Base-by-base conservation (phyloP, 1,140 invertebrate species). In the Leptinotarsa texana region DNA sequence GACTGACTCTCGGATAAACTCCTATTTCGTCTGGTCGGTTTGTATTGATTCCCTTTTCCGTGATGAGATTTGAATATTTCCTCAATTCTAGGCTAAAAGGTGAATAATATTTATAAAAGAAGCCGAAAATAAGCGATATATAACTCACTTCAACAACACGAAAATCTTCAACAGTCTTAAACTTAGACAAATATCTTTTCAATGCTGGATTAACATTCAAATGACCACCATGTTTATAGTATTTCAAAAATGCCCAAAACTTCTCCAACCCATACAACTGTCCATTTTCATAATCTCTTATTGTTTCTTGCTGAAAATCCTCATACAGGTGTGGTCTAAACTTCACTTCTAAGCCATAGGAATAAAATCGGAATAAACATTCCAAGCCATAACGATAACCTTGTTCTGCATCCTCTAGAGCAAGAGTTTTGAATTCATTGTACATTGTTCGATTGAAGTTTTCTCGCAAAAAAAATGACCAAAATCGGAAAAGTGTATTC, bases 391-490 rank as follows among this genome's bases (percentile, higher is more conserved):
- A 98, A 86, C 97, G 92, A 87, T 96, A 97, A 1, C 97, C 96
- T 76, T 90, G 91, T 47, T 89, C 88, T 0, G 96, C 95, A 89
- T 99, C 98, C 88, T 99, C 98, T 70, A 94, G 89, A 6, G 98
- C 96, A 69, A 98, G 83, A 63, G 88, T 89, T 82, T 92, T 92
- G 86, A 99, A 99, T 87, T 99, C 98, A 78, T 95, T 93, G 86
- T 99, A 99, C 98, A 99, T 99, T 79, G 94, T 97, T 80, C 94
- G 91, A 87, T 99, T 99, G 87, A 98, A 99, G 86, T 99, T 97
- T 84, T 99, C 97, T 70, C 98, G 88, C 63, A 99, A 89, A 88
- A 99, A 99, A 90, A 99, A 99, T 24, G 98, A 99, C 98, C 98
- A 99, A 88, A 99, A 99, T 74, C 98, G 89, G 88, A 97, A 98